These are phyloP conservation scores for Brachionus sp. DNA, from an alignment of 1,140 invertebrate species.

Conservation along the genomic window DNA sequence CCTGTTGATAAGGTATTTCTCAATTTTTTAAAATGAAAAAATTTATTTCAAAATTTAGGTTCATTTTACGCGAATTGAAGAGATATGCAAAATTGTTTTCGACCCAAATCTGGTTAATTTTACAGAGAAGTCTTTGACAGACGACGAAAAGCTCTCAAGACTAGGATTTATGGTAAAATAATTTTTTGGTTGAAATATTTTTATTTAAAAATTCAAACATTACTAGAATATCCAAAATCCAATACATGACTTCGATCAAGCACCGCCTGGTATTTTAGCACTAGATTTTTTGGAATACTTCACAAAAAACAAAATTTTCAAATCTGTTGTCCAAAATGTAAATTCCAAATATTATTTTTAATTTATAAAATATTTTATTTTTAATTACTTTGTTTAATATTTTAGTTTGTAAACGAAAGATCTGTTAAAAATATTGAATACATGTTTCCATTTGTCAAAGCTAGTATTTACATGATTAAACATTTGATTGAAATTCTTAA, in stretches of 20 bases:
- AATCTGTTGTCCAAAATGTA: constrained; percentile 12
- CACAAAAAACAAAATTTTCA: neutral
- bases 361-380: neutral
- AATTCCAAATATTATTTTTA: neutral
- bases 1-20: constrained; percentile 19
- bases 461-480: constrained; percentile 33
- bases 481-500: neutral
- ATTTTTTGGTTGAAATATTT: neutral
- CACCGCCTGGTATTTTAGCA: constrained; percentile 9
- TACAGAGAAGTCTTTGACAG: neutral
- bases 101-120: neutral
- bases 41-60: neutral
- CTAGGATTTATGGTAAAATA: constrained; percentile 22
- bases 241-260: neutral
- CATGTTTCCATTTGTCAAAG: constrained; percentile 41
- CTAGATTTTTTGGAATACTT: constrained; percentile 37
- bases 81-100: neutral
- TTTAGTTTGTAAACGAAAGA: constrained; percentile 7
- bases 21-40: neutral
- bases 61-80: neutral
- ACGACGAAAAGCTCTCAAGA: constrained; percentile 13
- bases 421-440: constrained; percentile 18
- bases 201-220: neutral
- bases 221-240: constrained; percentile 1
- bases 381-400: neutral